Evolutionary conservation across 2,797 vertebrate species (phyloP).

Genomic region (Syncerus caffer): DNA sequence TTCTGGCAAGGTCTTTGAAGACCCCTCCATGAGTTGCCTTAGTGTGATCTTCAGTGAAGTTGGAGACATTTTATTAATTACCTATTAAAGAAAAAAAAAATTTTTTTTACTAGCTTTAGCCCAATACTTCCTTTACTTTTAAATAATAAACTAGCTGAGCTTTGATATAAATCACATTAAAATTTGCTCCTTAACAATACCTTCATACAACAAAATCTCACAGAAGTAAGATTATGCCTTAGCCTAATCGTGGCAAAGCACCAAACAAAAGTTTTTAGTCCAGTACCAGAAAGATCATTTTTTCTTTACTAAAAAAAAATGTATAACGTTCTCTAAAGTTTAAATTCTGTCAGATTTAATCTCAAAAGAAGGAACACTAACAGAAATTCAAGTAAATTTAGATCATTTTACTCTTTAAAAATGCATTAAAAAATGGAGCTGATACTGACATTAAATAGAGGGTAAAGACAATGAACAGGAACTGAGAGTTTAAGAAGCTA

Average conservation of each 20-base stretch:
- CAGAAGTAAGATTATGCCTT: not conserved
- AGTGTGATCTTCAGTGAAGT: conserved; percentile 94
- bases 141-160: not conserved
- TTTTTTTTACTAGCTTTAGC: not conserved
- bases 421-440: not conserved
- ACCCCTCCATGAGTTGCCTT: conserved; percentile 89
- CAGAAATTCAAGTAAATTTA: not conserved
- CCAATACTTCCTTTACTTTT: not conserved
- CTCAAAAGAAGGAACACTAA: not conserved
- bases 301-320: not conserved
- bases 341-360: not conserved
- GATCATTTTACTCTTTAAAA: not conserved
- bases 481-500: not conserved
- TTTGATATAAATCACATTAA: not conserved
- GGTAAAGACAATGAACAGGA: not conserved
- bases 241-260: not conserved
- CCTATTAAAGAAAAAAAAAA: conserved; percentile 79
- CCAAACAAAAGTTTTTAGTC: not conserved
- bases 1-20: conserved; percentile 89
- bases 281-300: not conserved
- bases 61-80: conserved; percentile 93
- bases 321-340: not conserved
- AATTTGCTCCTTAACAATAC: not conserved
- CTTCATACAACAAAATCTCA: not conserved
- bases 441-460: not conserved